A percentile compares a stretch with the other conserved stretches of the same genome.
phyloP scores from a whole-genome alignment of 2,888 invertebrate species.

The Lottia gigantea region DNA sequence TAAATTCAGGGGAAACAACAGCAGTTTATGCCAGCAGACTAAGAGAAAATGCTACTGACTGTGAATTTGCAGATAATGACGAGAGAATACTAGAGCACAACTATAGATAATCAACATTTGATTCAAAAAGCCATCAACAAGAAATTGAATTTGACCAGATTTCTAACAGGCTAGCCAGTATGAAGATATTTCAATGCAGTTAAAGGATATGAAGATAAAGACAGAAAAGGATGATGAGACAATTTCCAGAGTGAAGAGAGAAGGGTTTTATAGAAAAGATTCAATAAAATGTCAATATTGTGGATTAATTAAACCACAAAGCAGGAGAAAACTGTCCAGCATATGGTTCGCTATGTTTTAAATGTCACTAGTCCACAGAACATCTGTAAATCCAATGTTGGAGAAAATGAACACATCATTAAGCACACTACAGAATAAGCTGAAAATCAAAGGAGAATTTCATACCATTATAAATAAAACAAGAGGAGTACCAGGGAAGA shows the following conservation, averaged over 20 bases:
- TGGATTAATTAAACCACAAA: neutral
- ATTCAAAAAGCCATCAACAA: slow-evolving; percentile 6
- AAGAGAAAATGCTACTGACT: slow-evolving; percentile 18
- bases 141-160: neutral
- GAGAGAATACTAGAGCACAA: slow-evolving; percentile 21
- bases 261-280: neutral
- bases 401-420: neutral
- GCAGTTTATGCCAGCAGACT: no score
- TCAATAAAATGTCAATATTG: neutral
- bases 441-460: slow-evolving; percentile 20
- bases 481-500: neutral
- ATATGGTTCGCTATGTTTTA: no score
- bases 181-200: neutral
- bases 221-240: neutral
- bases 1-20: no score
- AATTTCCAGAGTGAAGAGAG: neutral
- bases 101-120: slow-evolving; percentile 15
- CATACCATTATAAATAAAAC: slow-evolving; percentile 12
- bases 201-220: neutral
- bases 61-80: slow-evolving; percentile 20
- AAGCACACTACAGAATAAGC: neutral
- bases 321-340: neutral
- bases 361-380: slow-evolving; percentile 12
- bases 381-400: no score
- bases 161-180: slow-evolving; percentile 6